Evolutionary conservation across 2,797 vertebrate species (phyloP).

Genomic region (Bradypodion ventrale): DNA sequence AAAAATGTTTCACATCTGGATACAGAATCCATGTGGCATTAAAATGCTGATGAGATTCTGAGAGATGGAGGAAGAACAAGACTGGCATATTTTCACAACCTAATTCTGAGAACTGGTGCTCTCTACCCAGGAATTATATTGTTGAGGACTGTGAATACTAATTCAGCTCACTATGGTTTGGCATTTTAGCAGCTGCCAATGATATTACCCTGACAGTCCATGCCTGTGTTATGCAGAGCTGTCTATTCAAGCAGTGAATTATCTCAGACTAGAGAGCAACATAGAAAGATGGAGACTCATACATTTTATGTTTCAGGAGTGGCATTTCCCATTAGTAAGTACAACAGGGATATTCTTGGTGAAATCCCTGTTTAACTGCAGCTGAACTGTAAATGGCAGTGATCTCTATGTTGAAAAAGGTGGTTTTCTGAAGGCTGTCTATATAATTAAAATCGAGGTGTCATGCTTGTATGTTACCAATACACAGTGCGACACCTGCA

Average conservation of each 20-base stretch:
- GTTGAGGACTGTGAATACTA: slow-evolving; percentile 10
- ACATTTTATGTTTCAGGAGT: slow-evolving; percentile 31
- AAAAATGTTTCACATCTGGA: neutral
- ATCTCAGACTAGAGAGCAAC: neutral
- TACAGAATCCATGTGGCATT: neutral
- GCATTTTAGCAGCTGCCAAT: slow-evolving; percentile 6
- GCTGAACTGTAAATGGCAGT: slow-evolving; percentile 28
- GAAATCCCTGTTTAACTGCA: slow-evolving; percentile 4
- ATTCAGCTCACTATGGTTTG: neutral
- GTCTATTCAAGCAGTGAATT: slow-evolving; percentile 9
- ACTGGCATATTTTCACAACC: neutral
- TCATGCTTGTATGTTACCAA: too few species aligned
- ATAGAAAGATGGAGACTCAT: slow-evolving; percentile 24
- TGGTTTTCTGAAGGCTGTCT: slow-evolving; percentile 21
- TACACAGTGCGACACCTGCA: too few species aligned
- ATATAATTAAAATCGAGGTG: too few species aligned
- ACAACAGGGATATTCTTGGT: slow-evolving; percentile 36
- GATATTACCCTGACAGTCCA: slow-evolving; percentile 27
- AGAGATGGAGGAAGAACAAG: neutral
- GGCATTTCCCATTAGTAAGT: slow-evolving; percentile 37
- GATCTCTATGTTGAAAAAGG: neutral
- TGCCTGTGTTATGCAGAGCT: neutral
- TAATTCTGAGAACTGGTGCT: neutral
- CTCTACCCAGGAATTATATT: neutral
- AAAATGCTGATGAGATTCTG: neutral